phyloP scores from a whole-genome alignment of 2,113 vertebrate genomes.

The Eolophus roseicapilla region DNA sequence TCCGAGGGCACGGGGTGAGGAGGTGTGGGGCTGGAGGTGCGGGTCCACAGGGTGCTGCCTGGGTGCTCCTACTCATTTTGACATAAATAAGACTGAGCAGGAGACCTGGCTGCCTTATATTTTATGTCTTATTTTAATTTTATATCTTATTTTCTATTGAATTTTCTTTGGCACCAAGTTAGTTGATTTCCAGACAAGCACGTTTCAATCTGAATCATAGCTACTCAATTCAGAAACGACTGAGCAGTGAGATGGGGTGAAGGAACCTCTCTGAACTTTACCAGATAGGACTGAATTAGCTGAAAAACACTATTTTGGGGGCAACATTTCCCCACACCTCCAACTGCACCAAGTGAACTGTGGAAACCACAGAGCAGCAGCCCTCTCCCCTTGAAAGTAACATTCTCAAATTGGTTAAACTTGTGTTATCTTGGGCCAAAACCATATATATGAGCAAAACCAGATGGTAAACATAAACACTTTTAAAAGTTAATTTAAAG shows the following conservation, averaged over 20 bases:
- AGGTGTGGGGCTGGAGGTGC: rapidly evolving
- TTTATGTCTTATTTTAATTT: not conserved
- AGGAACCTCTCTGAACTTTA: not conserved
- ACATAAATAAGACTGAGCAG: not conserved
- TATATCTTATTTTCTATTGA: not conserved
- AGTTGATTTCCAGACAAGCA: conserved; percentile 3
- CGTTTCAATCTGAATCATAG: not conserved
- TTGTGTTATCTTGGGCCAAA: conserved; percentile 51
- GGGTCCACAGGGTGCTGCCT: not conserved
- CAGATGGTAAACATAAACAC: conserved; percentile 73
- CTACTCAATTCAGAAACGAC: not conserved
- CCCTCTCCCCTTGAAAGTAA: not conserved
- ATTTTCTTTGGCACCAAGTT: not conserved
- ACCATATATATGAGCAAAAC: conserved; percentile 59
- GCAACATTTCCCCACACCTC: not conserved
- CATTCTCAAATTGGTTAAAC: not conserved
- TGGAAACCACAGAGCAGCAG: not conserved
- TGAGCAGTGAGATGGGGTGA: not conserved
- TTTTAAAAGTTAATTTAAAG: conserved; percentile 73
- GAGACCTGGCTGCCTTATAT: not conserved
- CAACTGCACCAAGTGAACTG: not conserved
- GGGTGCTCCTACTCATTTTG: not conserved
- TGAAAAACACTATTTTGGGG: not conserved
- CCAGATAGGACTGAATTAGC: not conserved
- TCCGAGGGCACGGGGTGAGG: rapidly evolving